Base-by-base conservation (phyloP, 1,140 invertebrate genomes). In the Macrotrachela quadricornifera region DNA sequence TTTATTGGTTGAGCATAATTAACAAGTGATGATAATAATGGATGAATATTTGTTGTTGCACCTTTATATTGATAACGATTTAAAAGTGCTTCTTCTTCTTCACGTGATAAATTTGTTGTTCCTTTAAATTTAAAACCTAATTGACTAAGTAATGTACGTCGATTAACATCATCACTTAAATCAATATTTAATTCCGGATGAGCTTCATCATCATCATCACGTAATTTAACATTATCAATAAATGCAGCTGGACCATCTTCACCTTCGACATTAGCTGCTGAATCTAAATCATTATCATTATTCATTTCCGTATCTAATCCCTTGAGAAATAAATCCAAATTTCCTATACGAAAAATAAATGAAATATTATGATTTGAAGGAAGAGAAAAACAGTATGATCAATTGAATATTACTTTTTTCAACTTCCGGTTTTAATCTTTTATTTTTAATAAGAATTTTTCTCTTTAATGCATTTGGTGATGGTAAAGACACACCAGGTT, bases 1-100 rank as follows among this genome's bases (percentile, higher is more conserved):
- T 99, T 97, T 63, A 97, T 83, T 3, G 94, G 92, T 72, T 96
- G 90, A 51, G 90, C 87, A 75, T 99, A 99, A 76, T 97, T 99
- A 62, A 99, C 83, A 80, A 97, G 83, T 41, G 87, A 90, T 30
- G 90, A 96, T 1, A 99, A 76, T 78, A 85, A 90, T 15, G 92
- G 94, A 73, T 99, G 94, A 46, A 99, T 91, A 68, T 92, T 94
- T 46, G 87, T 92, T 13, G 94, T 99, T 51, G 90, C 94, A 43
- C 88, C 86, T 0, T 84, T 92, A 70, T 99, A 95, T 58, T 78
- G 76, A 58, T 79, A 78, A 47, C 71, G 70, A 6, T 71, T 70
- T 61, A 78, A 74, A 46, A 76, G 60, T 13, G 71, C 70, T 55
- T 69, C 67, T 58, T 78, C 77, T 58, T 78, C 75, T 58, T 77